These are phyloP conservation scores for Sturnira hondurensis DNA, from an alignment of 2,113 vertebrate genomes.

Conservation along the genomic window DNA sequence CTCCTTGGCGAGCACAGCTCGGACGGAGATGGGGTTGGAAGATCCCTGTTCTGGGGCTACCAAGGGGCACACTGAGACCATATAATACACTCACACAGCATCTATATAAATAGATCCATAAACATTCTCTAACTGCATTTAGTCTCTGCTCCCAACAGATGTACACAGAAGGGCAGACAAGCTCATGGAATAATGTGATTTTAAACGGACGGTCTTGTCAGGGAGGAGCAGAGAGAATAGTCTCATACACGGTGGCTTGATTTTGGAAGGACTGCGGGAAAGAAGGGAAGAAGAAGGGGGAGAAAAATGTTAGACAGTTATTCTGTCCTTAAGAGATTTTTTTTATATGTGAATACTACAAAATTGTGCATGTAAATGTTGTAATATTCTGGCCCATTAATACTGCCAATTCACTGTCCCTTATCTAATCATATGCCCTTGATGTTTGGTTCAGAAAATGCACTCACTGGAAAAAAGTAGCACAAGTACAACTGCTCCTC, in stretches of 20 bases:
- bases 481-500: not conserved
- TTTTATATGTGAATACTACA: not conserved
- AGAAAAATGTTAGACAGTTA: not conserved
- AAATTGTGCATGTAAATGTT: not conserved
- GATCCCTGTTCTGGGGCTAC: too few relatives aligned
- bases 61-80: not conserved
- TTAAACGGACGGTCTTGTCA: not conserved
- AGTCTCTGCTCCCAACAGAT: not conserved
- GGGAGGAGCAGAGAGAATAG: not conserved
- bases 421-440: not conserved
- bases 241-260: not conserved
- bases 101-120: not conserved
- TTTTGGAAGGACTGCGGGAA: not conserved
- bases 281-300: not conserved
- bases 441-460: not conserved
- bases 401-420: not conserved
- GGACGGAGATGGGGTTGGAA: not conserved
- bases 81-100: rapidly evolving
- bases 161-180: not conserved
- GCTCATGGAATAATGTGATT: not conserved
- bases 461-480: not conserved
- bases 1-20: not conserved
- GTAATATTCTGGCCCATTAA: not conserved
- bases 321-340: not conserved
- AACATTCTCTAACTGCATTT: not conserved